Evolutionary conservation across 2,888 invertebrate species (phyloP), one percentile per base, ranked within the genome.

Genomic region (Euspilapteryx auroguttella): DNA sequence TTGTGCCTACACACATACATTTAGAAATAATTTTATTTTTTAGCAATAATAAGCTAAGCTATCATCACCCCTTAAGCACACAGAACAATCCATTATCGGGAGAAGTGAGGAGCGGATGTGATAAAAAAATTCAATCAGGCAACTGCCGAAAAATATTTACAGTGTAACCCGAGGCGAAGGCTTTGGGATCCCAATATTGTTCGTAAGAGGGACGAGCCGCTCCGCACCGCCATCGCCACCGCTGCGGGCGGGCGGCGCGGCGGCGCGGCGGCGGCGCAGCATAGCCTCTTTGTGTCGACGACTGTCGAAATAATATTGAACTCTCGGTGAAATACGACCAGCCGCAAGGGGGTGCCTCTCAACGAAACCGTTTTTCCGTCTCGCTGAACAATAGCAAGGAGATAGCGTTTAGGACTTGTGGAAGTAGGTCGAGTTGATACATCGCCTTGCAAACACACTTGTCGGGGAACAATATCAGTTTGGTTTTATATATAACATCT

Each of bases 221-320:
- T n/a, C n/a, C n/a, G n/a, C n/a, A n/a, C n/a, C n/a, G n/a, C n/a
- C n/a, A n/a, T n/a, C n/a, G 17, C 17, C 5, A 8, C 17, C 5
- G 17, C 55, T 55, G 52, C 47, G 49, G 45, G 45, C 62, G 66
- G 62, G 55, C 59, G 56, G 66, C 65, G 63, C 38, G 46, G 34
- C 44, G 42, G 39, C 47, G 54, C 49, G 47, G 47, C 56, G 53
- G 56, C 9, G 21, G 14, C 24, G 9, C 11, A 12, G 24, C 15
- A 17, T 13, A 12, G 14, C 23, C 22, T 17, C 29, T 25, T 29
- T 25, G 25, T 29, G 25, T 14, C 29, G 12, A 24, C 23, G 28
- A 51, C 63, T 56, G 63, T 59, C 69, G 66, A 73, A 71, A 71
- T 73, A 69, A 71, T 73, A 73, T 71, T 64, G 71, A 69, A 66